Percentiles rank a stretch among this genome's conserved stretches.
Evolutionary conservation across 2,888 invertebrate species (phyloP).

Genomic region (Ectropis crepuscularia): DNA sequence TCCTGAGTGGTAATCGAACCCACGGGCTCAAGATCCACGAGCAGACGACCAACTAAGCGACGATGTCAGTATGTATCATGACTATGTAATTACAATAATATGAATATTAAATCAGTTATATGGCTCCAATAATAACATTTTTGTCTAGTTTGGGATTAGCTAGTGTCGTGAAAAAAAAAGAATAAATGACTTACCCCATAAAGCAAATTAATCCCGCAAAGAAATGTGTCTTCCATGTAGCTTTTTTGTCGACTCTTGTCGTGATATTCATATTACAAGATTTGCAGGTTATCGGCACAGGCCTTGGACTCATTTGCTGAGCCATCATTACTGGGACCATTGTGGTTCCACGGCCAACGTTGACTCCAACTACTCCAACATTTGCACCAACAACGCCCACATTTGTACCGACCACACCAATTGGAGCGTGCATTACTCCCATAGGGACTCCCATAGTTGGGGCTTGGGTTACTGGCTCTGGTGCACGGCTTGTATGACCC

Average conservation of each 20-base stretch:
- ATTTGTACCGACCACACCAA: slow-evolving; percentile 8
- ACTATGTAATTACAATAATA: no score
- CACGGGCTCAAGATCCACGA: no score
- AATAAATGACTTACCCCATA: slow-evolving; percentile 13
- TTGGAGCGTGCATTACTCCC: neutral
- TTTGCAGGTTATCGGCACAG: slow-evolving; percentile 58
- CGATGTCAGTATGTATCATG: no score
- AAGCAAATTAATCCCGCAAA: slow-evolving; percentile 47
- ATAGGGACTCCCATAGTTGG: neutral
- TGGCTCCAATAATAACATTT: no score
- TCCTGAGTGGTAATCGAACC: no score
- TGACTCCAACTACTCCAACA: neutral
- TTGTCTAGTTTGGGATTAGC: no score
- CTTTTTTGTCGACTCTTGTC: slow-evolving; percentile 63
- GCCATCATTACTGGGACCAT: slow-evolving; percentile 36
- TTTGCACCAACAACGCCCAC: neutral
- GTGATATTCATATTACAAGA: slow-evolving; percentile 66
- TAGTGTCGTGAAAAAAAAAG: no score
- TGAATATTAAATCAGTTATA: no score
- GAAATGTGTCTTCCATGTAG: slow-evolving; percentile 66
- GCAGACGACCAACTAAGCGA: no score
- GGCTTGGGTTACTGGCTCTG: neutral
- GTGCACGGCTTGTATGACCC: neutral
- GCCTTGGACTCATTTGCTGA: slow-evolving; percentile 44
- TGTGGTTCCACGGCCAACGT: neutral